Conservation (phyloP, 1,140 invertebrate species). For the Euura lappo region DNA sequence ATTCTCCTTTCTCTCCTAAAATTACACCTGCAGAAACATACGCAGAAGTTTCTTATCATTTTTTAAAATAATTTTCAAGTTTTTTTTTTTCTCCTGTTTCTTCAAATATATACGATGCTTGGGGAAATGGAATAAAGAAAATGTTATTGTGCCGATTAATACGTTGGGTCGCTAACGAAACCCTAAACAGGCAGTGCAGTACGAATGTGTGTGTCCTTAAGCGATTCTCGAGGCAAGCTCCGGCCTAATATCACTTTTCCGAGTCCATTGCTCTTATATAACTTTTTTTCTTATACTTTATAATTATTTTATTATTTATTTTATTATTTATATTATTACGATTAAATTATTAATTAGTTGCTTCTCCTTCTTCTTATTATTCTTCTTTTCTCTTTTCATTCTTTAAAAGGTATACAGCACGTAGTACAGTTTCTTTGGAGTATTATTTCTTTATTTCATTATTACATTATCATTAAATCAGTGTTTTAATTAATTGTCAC, state of each 20-base stretch:
- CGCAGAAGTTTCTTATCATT: neutral
- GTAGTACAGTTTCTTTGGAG: constrained; percentile 58
- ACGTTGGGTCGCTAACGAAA: constrained; percentile 60
- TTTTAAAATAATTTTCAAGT: constrained; percentile 17
- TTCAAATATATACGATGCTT: constrained; percentile 52
- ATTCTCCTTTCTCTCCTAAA: neutral
- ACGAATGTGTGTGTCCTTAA: constrained; percentile 61
- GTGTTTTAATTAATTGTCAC: neutral
- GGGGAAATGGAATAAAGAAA: constrained; percentile 36
- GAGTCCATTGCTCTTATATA: constrained; percentile 57
- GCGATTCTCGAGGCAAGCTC: constrained; percentile 62
- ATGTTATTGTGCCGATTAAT: constrained; percentile 63
- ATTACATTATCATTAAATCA: neutral
- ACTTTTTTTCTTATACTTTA: constrained; percentile 27
- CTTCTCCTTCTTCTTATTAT: constrained; percentile 23
- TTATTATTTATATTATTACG: constrained; percentile 23
- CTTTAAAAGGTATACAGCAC: constrained; percentile 53
- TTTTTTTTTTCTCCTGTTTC: constrained; percentile 27
- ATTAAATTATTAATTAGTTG: constrained; percentile 19
- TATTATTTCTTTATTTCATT: constrained; percentile 22
- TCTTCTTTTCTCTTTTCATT: constrained; percentile 23
- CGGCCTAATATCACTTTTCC: constrained; percentile 62
- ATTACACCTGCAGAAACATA: neutral
- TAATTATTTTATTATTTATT: constrained; percentile 25
- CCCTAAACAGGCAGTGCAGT: constrained; percentile 64